Conservation (phyloP, 2,797 vertebrate species). For the Cygnus olor region DNA sequence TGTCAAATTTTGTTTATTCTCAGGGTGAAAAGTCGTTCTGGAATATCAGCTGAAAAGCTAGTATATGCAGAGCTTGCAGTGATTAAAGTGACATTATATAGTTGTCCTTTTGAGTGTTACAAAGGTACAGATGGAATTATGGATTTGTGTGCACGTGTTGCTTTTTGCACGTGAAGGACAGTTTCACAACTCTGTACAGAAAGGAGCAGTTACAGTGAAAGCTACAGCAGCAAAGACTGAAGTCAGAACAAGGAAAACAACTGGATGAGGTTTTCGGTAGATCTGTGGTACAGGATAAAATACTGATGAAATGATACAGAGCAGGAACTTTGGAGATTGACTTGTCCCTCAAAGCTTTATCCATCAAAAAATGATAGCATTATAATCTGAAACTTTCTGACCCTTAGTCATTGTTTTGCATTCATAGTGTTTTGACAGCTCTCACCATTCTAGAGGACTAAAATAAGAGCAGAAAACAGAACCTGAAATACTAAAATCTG, state of each 20-base stretch:
- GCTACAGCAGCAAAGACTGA: neutral
- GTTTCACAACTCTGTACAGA: neutral
- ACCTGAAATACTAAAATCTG: neutral
- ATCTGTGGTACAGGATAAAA: neutral
- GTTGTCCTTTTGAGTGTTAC: neutral
- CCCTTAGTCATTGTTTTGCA: neutral
- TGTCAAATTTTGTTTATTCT: neutral
- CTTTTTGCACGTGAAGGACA: neutral
- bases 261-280: accelerated
- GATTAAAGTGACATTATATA: neutral
- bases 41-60: neutral
- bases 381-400: neutral
- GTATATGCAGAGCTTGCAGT: neutral
- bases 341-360: neutral
- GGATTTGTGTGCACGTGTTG: accelerated
- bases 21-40: neutral
- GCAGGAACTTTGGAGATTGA: neutral
- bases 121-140: neutral
- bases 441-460: neutral
- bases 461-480: neutral
- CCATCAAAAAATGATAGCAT: neutral
- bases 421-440: neutral
- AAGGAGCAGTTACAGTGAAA: neutral
- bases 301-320: neutral
- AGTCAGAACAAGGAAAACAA: neutral